Evolutionary conservation across 2,888 invertebrate species (phyloP), one percentile per base, ranked within the genome.

Genomic region (Ennomos quercinarius): DNA sequence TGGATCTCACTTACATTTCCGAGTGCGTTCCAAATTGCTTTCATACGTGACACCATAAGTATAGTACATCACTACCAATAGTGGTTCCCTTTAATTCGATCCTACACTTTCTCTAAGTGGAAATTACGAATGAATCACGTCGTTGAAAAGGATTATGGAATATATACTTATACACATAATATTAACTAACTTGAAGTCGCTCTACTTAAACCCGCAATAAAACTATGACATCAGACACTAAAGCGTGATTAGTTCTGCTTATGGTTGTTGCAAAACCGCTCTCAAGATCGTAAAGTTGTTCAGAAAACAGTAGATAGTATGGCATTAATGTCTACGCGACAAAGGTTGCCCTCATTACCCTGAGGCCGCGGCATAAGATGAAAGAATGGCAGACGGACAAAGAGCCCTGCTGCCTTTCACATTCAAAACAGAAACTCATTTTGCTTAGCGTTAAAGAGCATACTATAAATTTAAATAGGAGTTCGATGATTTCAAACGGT

Each of bases 31-130:
- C 68, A 72, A 78, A 81, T 78, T 74, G 72, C 72, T 79, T 77
- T 71, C 59, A 78, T 77, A 84, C 86, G 86, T 86, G 86, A 84
- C 83, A 82, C 76, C 73, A 76, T 81, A 81, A 79, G 27, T 27
- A 27, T 5, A 79, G 27, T 27, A 27, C 27, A 76, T 73, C 75
- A 73, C 73, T 71, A 74, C 72, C 73, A 78, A 80, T 79, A 77
- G 76, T 66, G 64, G 64, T 63, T 70, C 69, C 70, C 70, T 77
- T 74, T 74, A 57, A 54, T 44, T 59, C 49, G 51, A 45, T 76
- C 72, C 68, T 27, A 73, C 69, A 83, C 86, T 84, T 83, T 85
- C 86, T 81, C 79, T 75, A 69, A 62, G 49, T 74, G 57, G 64
- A 62, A 61, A 60, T 58, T 53, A 59, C 57, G 65, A 61, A 45